These are phyloP conservation scores for Muscicapa adusta DNA, from an alignment of 2,113 vertebrate species.

Conservation along the genomic window DNA sequence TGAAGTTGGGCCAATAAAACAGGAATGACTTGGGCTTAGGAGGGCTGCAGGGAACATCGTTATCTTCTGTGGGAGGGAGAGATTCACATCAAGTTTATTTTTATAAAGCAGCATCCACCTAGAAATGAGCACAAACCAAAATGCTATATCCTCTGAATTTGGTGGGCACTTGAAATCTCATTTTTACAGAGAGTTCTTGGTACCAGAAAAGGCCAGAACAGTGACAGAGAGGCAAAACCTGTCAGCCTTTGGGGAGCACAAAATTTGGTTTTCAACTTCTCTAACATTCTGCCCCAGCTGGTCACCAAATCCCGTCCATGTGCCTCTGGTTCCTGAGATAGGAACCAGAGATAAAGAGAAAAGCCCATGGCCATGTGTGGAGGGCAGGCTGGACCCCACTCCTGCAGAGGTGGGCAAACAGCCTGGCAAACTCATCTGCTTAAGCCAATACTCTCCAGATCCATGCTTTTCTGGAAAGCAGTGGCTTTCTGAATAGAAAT, in stretches of 20 bases:
- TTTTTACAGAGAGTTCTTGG: background rate
- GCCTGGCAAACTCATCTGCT: background rate
- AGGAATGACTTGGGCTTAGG: background rate
- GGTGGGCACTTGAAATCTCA: background rate
- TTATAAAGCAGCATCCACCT: conserved; percentile 34
- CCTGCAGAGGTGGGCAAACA: background rate
- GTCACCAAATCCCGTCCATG: background rate
- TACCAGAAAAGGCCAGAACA: background rate
- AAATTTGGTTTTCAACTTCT: background rate
- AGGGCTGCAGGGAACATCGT: background rate
- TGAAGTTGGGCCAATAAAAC: conserved; percentile 3
- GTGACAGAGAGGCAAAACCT: background rate
- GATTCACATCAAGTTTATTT: conserved; percentile 28
- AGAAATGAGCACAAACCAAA: conserved; percentile 21
- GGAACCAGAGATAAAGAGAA: too few species aligned
- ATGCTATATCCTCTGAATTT: background rate
- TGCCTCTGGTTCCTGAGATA: background rate
- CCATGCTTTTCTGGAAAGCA: background rate
- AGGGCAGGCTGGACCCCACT: background rate
- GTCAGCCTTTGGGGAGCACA: background rate
- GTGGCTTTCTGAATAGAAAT: background rate
- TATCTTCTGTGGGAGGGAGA: conserved; percentile 38
- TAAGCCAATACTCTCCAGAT: background rate
- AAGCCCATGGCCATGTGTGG: background rate
- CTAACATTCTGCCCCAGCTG: background rate